Conservation (phyloP, 1,140 invertebrate species). For the Apis cerana region DNA sequence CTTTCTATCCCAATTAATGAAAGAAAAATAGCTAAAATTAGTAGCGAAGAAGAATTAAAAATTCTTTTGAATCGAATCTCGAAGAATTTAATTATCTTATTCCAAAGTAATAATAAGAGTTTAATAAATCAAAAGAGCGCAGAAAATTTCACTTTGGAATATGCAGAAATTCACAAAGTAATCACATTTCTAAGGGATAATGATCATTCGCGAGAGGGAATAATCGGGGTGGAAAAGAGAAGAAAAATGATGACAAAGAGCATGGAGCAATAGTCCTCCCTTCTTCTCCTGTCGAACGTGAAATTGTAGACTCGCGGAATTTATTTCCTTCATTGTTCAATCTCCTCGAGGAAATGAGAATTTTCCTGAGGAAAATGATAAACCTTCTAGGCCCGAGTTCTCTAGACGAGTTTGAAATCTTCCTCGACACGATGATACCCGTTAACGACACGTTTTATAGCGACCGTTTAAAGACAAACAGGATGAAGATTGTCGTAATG, state of each 20-base stretch:
- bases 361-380: conserved; percentile 5
- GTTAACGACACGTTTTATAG: conserved; percentile 26
- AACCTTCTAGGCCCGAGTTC: neutral
- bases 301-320: neutral
- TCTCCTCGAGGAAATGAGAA: conserved; percentile 17
- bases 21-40: no score
- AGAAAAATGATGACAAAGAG: neutral
- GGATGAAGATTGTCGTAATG: neutral
- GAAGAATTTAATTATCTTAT: no score
- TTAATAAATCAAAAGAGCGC: neutral
- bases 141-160: neutral
- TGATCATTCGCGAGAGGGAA: neutral
- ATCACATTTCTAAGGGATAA: neutral
- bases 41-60: no score
- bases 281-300: neutral
- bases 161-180: neutral
- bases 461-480: conserved; percentile 25
- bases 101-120: no score
- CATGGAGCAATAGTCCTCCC: neutral
- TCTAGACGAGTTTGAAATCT: neutral
- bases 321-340: conserved; percentile 28
- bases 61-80: no score
- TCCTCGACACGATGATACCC: neutral
- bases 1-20: no score
- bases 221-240: neutral